A percentile compares a stretch with the other conserved stretches of the same genome.
Conservation (phyloP, 2,797 vertebrate genomes). For the Tokudaia tokunoshimensis region DNA sequence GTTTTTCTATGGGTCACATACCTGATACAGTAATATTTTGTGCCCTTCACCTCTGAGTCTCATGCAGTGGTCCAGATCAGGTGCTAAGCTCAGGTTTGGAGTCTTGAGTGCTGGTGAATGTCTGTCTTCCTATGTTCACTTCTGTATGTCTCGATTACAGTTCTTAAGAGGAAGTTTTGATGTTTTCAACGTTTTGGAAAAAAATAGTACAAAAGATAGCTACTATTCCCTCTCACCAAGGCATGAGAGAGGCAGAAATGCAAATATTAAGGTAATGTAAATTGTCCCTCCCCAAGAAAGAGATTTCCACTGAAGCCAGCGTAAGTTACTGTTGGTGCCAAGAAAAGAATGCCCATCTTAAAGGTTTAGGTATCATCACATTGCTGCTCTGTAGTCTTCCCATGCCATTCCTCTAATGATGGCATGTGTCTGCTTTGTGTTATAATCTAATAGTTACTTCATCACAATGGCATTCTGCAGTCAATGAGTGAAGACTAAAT, state of each 20-base stretch:
- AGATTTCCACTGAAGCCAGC: neutral
- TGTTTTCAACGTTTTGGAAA: neutral
- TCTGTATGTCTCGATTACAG: neutral
- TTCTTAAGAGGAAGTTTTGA: neutral
- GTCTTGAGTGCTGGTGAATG: neutral
- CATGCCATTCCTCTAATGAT: neutral
- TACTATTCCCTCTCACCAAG: neutral
- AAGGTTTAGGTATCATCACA: fast-evolving
- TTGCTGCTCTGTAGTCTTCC: neutral
- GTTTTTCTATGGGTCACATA: neutral
- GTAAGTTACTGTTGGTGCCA: neutral
- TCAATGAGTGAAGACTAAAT: neutral
- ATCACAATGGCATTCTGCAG: neutral
- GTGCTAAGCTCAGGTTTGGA: neutral
- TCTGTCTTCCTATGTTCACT: neutral
- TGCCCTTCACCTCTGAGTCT: neutral
- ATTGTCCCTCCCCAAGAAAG: neutral
- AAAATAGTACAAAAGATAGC: neutral
- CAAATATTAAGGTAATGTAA: neutral
- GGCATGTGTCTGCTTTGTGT: neutral
- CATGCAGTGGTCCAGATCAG: neutral
- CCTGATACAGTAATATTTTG: neutral
- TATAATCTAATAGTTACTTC: neutral
- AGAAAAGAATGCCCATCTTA: neutral
- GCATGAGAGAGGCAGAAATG: neutral